phyloP scores from a whole-genome alignment of 2,888 invertebrate genomes.

The Meghimatium bilineatum region DNA sequence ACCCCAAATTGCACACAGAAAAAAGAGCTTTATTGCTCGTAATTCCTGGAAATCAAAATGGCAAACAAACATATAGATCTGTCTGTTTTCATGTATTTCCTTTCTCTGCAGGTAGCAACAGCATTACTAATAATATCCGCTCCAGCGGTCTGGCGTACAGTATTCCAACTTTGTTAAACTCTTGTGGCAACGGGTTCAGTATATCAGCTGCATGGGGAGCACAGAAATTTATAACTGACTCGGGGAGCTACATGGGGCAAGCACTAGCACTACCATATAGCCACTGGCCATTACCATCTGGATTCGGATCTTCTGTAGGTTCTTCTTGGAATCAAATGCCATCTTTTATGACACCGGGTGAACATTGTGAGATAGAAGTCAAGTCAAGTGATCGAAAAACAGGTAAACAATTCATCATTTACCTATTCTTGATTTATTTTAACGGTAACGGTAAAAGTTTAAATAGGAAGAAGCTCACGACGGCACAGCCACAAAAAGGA shows the following conservation, averaged over 20 bases:
- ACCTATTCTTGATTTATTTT: too few relatives aligned
- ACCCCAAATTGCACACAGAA: too few relatives aligned
- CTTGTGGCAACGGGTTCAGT: background rate
- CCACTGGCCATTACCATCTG: background rate
- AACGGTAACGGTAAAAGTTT: too few relatives aligned
- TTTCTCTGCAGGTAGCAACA: background rate
- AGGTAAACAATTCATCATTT: background rate
- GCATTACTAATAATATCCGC: background rate
- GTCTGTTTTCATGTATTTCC: background rate
- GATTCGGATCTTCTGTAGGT: background rate
- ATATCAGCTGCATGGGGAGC: conserved; percentile 1
- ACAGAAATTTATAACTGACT: background rate
- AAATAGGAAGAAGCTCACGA: too few relatives aligned
- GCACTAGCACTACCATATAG: background rate
- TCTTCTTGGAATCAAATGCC: background rate
- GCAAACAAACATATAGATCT: too few relatives aligned
- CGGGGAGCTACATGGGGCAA: background rate
- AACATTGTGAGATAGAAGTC: background rate
- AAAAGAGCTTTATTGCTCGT: too few relatives aligned
- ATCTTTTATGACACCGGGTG: background rate
- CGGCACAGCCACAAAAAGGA: too few relatives aligned
- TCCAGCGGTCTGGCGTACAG: background rate
- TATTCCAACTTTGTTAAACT: background rate
- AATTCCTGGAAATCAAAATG: too few relatives aligned
- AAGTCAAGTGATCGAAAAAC: background rate